A percentile compares a stretch with the other conserved stretches of the same genome.
Evolutionary conservation across 2,797 vertebrate genomes (phyloP).

Genomic region (Orientallactaga sibirica): DNA sequence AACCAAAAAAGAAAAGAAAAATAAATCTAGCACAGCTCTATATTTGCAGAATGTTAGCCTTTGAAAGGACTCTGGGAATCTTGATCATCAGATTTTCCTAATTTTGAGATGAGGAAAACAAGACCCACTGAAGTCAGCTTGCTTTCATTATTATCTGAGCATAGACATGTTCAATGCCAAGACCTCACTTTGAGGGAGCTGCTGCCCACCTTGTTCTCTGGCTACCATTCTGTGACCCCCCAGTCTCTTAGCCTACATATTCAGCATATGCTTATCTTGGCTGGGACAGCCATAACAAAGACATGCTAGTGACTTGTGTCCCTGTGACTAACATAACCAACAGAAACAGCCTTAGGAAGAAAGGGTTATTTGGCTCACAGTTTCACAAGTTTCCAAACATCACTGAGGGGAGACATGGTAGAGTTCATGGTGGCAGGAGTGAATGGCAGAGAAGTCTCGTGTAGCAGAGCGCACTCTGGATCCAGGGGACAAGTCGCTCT

Average conservation of each 20-base stretch:
- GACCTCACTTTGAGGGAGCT: no score
- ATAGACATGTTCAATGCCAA: rapidly evolving
- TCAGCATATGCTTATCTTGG: neutral
- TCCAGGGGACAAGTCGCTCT: neutral
- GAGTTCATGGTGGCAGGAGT: neutral
- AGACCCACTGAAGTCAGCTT: neutral
- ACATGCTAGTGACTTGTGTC: neutral
- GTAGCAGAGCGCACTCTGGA: neutral
- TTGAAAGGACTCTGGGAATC: neutral
- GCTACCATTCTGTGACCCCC: no score
- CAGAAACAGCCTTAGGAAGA: neutral
- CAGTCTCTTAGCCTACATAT: neutral
- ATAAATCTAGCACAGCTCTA: neutral
- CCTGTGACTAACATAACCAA: neutral
- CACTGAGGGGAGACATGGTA: no score
- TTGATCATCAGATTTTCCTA: neutral
- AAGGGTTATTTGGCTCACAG: neutral
- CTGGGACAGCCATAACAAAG: neutral
- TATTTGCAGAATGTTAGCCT: neutral
- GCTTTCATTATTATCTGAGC: neutral
- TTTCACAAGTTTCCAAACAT: neutral
- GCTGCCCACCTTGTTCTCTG: no score
- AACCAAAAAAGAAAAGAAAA: no score
- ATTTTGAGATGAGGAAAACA: neutral
- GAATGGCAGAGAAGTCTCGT: neutral